A percentile compares a stretch with the other conserved stretches of the same genome.
Conservation (phyloP, 1,140 invertebrate species). For the Trachymyrmex cornetzi region DNA sequence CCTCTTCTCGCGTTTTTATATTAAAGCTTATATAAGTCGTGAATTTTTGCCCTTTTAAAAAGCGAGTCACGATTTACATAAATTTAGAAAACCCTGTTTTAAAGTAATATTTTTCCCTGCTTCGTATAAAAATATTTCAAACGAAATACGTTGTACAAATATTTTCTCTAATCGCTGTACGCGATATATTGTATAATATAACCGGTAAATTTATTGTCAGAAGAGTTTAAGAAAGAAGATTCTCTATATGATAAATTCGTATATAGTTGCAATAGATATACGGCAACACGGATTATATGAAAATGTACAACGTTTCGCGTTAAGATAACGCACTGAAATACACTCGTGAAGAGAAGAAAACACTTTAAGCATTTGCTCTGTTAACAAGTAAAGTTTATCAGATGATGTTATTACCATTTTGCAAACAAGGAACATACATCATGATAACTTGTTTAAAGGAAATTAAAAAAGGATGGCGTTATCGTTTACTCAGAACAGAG, state of each 20-base stretch:
- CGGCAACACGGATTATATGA: neutral
- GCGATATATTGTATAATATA: neutral
- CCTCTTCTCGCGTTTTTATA: too few species aligned
- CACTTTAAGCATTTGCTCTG: conserved; percentile 14
- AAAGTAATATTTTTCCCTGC: neutral
- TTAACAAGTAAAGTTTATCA: conserved; percentile 10
- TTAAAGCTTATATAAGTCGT: too few species aligned
- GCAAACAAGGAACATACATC: neutral
- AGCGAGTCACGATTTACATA: too few species aligned
- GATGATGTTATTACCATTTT: neutral
- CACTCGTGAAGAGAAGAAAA: neutral
- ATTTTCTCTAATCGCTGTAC: neutral
- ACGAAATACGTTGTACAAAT: neutral
- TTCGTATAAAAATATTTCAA: neutral
- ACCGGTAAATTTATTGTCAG: neutral
- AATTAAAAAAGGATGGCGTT: neutral
- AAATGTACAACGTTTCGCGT: neutral
- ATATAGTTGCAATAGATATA: neutral
- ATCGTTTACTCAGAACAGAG: neutral
- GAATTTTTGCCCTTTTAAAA: too few species aligned
- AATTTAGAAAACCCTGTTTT: neutral
- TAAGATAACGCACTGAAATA: conserved; percentile 28
- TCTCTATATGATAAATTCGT: neutral
- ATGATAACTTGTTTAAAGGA: neutral
- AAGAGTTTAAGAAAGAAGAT: neutral